Percentiles rank a stretch among this genome's conserved stretches.
Conservation (phyloP, 2,113 vertebrate species). For the Bagarius yarrelli region DNA sequence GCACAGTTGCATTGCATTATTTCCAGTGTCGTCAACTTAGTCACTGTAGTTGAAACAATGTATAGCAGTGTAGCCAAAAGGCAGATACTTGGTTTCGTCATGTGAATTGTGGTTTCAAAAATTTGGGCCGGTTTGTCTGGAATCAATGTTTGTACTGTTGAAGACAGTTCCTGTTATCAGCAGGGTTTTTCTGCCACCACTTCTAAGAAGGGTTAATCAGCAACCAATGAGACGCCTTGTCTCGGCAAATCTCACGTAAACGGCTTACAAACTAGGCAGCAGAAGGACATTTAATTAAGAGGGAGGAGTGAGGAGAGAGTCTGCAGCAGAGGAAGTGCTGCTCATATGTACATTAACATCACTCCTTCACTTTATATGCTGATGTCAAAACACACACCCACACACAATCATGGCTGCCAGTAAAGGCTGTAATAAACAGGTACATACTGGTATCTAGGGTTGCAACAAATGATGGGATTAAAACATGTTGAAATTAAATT, state of each 20-base stretch:
- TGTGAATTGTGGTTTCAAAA: not conserved
- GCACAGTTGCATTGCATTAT: too few relatives aligned
- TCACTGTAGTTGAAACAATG: too few relatives aligned
- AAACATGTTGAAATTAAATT: too few relatives aligned
- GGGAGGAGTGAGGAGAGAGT: conserved; percentile 37
- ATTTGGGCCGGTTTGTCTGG: not conserved
- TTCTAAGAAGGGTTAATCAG: not conserved
- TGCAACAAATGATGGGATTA: too few relatives aligned
- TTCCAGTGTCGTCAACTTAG: too few relatives aligned
- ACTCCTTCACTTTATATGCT: not conserved
- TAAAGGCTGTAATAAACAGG: not conserved
- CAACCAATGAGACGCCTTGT: conserved; percentile 46
- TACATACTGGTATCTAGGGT: not conserved
- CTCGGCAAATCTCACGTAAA: conserved; percentile 62
- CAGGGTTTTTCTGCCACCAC: not conserved
- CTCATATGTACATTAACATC: not conserved
- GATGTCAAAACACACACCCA: not conserved
- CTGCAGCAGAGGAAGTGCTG: conserved; percentile 34
- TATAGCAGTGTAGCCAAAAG: not conserved
- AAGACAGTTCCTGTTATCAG: not conserved
- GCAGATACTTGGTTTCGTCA: too few relatives aligned
- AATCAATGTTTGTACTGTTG: not conserved
- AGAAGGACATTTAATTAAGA: conserved; percentile 61
- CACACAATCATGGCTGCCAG: not conserved
- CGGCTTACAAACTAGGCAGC: conserved; percentile 66